Percentiles rank a stretch among this genome's conserved stretches.
Evolutionary conservation across 2,888 invertebrate genomes (phyloP).

Genomic region (Euplagia quadripunctaria): DNA sequence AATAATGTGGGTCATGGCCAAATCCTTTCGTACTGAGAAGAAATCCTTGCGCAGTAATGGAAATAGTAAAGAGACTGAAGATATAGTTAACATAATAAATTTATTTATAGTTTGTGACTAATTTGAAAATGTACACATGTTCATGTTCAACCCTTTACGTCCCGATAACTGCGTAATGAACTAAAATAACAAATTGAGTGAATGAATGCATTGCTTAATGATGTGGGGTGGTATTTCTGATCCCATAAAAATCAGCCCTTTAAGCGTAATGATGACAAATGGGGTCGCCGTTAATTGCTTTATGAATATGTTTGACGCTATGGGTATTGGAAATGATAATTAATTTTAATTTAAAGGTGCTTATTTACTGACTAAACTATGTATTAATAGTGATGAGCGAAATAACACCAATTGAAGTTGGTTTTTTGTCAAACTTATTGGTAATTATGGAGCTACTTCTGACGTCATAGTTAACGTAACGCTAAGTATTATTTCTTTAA

Average conservation of each 20-base stretch:
- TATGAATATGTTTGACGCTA: conserved; percentile 20
- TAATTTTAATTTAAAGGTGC: conserved; percentile 12
- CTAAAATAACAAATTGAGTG: conserved; percentile 49
- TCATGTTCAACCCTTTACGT: conserved; percentile 13
- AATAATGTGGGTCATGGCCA: too few relatives aligned
- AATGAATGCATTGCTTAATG: conserved; percentile 31
- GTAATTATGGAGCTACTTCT: too few relatives aligned
- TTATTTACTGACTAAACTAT: background rate
- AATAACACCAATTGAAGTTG: background rate
- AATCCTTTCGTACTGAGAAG: too few relatives aligned
- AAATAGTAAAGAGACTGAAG: too few relatives aligned
- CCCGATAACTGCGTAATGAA: conserved; percentile 24
- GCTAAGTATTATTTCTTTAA: too few relatives aligned
- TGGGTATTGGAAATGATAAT: conserved; percentile 17
- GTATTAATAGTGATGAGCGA: background rate
- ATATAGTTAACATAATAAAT: background rate
- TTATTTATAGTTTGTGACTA: background rate
- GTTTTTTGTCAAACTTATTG: background rate
- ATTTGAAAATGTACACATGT: conserved; percentile 10
- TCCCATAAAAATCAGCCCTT: conserved; percentile 39
- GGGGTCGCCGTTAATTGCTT: conserved; percentile 26
- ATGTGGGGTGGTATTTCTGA: conserved; percentile 41
- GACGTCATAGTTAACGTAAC: too few relatives aligned
- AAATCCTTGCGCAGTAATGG: too few relatives aligned
- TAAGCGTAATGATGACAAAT: conserved; percentile 44